Conservation (phyloP, 2,797 vertebrate genomes). For the Decapterus maruadsi region DNA sequence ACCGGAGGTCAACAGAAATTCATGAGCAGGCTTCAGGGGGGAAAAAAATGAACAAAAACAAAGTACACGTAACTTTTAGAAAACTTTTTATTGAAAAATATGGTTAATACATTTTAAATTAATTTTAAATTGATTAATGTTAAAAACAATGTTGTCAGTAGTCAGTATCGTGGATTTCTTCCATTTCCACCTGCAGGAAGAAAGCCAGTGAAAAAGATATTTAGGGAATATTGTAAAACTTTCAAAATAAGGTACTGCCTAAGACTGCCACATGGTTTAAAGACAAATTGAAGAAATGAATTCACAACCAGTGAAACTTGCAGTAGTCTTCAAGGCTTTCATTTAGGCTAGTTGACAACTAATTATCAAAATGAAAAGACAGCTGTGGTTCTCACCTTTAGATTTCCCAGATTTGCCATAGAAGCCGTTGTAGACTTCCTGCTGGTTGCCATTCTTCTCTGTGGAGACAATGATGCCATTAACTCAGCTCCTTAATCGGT, state of each 20-base stretch:
- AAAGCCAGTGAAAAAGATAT: background rate
- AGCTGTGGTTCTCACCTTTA: conserved; percentile 40
- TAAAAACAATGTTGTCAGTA: conserved; percentile 29
- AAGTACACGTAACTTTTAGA: background rate
- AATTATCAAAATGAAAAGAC: too few relatives aligned
- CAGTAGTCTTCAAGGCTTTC: too few relatives aligned
- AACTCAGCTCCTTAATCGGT: background rate
- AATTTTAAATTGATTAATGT: background rate
- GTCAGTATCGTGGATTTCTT: conserved; percentile 36
- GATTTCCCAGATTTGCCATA: conserved; percentile 40
- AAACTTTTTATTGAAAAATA: conserved; percentile 43
- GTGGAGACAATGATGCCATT: background rate
- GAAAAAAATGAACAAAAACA: background rate
- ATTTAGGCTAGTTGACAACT: too few relatives aligned
- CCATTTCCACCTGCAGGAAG: conserved; percentile 56
- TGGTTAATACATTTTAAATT: background rate
- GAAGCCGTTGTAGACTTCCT: conserved; percentile 13
- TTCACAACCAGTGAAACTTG: too few relatives aligned
- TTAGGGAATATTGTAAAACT: too few relatives aligned
- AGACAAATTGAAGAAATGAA: too few relatives aligned
- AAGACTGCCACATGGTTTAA: background rate
- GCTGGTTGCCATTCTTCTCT: conserved; percentile 38
- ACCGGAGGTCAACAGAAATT: too few relatives aligned
- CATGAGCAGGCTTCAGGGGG: too few relatives aligned
- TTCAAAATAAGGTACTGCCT: too few relatives aligned